Evolutionary conservation across 2,888 invertebrate species (phyloP).

Genomic region (Tenthredo notha): DNA sequence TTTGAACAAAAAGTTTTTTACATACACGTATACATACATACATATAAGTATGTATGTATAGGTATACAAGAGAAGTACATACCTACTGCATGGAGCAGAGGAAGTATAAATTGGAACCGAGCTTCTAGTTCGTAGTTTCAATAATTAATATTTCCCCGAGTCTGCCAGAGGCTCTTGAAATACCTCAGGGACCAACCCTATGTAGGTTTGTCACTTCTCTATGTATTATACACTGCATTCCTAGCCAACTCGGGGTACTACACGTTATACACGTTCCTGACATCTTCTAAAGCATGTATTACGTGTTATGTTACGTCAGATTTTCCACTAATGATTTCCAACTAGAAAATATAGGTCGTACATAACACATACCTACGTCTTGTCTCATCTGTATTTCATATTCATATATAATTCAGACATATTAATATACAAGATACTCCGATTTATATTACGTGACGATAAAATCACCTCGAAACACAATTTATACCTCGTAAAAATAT

Average conservation of each 20-base stretch:
- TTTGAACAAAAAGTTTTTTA: background rate
- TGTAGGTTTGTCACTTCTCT: background rate
- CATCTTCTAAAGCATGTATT: slow-evolving; percentile 4
- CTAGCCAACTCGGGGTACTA: background rate
- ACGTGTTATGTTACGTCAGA: slow-evolving; percentile 15
- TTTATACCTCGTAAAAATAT: background rate
- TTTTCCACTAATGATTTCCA: slow-evolving; percentile 6
- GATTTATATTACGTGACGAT: background rate
- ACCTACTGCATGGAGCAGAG: background rate
- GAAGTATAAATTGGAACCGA: slow-evolving; percentile 39
- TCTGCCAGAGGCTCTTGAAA: slow-evolving; percentile 38
- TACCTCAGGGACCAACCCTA: slow-evolving; percentile 22
- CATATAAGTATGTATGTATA: too few relatives aligned
- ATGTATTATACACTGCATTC: slow-evolving; percentile 4
- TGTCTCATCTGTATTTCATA: background rate
- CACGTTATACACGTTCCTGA: background rate
- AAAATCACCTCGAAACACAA: background rate
- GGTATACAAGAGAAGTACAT: too few relatives aligned
- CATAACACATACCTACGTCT: background rate
- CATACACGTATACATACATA: too few relatives aligned
- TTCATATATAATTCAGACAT: background rate
- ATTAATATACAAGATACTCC: background rate
- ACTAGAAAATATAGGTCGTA: background rate
- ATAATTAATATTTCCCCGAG: slow-evolving; percentile 41
- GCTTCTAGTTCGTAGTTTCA: slow-evolving; percentile 41